Conservation (phyloP, 2,797 vertebrate species). For the Mormyrops boulengeri region DNA sequence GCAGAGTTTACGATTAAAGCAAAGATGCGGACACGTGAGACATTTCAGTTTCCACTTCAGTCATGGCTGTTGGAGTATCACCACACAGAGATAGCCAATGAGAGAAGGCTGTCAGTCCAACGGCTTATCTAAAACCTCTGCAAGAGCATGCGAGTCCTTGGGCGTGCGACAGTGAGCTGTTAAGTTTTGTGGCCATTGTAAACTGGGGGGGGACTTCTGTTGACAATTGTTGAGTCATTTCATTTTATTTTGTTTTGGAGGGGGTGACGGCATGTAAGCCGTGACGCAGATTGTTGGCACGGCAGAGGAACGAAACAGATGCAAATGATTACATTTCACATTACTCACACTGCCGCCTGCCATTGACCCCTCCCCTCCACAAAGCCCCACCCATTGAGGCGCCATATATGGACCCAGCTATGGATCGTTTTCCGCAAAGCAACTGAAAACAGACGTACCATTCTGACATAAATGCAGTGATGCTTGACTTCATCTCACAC, state of each 20-base stretch:
- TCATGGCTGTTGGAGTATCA: too few species aligned
- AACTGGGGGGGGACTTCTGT: not conserved
- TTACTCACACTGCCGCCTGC: slow-evolving; percentile 10
- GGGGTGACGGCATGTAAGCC: not conserved
- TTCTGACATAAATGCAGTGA: not conserved
- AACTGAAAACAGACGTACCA: not conserved
- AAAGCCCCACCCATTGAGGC: not conserved
- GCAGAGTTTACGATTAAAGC: not conserved
- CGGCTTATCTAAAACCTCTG: not conserved
- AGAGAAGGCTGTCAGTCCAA: not conserved
- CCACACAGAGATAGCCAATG: not conserved
- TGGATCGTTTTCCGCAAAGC: not conserved
- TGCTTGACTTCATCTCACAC: slow-evolving; percentile 8
- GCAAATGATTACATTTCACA: slow-evolving; percentile 15
- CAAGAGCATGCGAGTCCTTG: not conserved
- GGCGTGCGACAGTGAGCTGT: not conserved
- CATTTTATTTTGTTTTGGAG: not conserved
- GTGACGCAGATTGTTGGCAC: not conserved
- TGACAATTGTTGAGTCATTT: slow-evolving; percentile 11
- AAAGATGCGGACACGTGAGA: not conserved
- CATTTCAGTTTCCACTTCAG: not conserved
- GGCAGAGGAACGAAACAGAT: slow-evolving; percentile 13
- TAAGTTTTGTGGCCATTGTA: not conserved
- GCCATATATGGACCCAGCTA: not conserved
- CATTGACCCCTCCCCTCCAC: not conserved